phyloP scores from a whole-genome alignment of 2,888 invertebrate species.

The Phragmatobia fuliginosa region DNA sequence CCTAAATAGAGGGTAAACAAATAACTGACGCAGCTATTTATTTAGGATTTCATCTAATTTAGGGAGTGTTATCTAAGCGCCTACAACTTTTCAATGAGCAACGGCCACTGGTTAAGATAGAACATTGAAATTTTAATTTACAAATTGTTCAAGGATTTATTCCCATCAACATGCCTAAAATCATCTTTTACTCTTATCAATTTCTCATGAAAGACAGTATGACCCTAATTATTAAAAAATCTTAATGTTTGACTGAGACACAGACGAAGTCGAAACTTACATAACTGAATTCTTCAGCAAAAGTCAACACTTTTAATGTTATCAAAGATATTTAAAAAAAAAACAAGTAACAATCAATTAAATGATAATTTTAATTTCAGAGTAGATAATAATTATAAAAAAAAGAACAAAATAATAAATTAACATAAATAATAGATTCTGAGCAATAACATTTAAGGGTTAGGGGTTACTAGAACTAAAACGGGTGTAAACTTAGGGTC shows the following conservation, averaged over 20 bases:
- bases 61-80: not conserved
- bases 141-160: too few relatives aligned
- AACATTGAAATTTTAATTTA: too few relatives aligned
- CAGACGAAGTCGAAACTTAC: too few relatives aligned
- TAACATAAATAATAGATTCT: conserved; percentile 39
- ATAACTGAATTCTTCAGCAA: too few relatives aligned
- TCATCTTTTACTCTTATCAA: too few relatives aligned
- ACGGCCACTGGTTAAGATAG: not conserved
- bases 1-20: too few relatives aligned
- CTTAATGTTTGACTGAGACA: too few relatives aligned
- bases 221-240: too few relatives aligned
- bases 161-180: too few relatives aligned
- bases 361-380: conserved; percentile 32
- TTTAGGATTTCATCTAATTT: not conserved
- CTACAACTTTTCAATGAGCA: not conserved
- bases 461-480: conserved; percentile 71
- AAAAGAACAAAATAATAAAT: conserved; percentile 21
- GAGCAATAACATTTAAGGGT: conserved; percentile 48
- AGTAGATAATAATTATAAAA: conserved; percentile 30
- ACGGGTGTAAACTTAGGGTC: conserved; percentile 73
- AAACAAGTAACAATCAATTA: not conserved
- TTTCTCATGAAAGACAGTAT: too few relatives aligned
- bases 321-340: not conserved
- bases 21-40: too few relatives aligned
- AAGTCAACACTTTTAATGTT: too few relatives aligned